Percentiles rank a stretch among this genome's conserved stretches.
Evolutionary conservation across 1,140 invertebrate genomes (phyloP).

Genomic region (Dendrolimus kikuchii): DNA sequence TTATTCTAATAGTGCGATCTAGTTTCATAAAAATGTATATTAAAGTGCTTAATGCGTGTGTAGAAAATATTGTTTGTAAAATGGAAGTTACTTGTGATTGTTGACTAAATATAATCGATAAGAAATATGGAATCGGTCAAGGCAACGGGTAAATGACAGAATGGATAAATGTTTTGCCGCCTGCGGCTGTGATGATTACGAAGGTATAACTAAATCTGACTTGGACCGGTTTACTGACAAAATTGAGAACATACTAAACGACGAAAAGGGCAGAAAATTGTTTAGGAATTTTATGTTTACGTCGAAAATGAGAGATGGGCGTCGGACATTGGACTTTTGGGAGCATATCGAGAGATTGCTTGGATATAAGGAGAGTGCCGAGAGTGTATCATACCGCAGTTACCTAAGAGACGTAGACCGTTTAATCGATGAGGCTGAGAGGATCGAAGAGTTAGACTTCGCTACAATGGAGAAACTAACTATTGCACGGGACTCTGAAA

Average conservation of each 20-base stretch:
- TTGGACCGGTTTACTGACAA: constrained; percentile 68
- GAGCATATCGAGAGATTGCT: constrained; percentile 54
- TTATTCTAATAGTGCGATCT: background rate
- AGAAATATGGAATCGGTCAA: constrained; percentile 26
- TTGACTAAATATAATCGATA: constrained; percentile 35
- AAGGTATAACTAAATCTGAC: constrained; percentile 59
- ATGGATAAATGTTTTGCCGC: constrained; percentile 65
- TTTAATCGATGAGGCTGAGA: constrained; percentile 52
- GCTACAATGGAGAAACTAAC: constrained; percentile 54
- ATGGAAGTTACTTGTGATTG: constrained; percentile 4
- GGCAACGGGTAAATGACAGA: constrained; percentile 29
- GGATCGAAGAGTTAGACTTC: constrained; percentile 60
- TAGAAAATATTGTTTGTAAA: background rate
- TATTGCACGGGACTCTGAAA: constrained; percentile 42
- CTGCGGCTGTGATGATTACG: constrained; percentile 58
- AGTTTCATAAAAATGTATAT: background rate
- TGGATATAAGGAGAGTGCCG: constrained; percentile 35
- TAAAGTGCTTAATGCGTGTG: background rate
- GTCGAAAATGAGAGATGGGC: constrained; percentile 51
- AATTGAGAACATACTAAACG: constrained; percentile 65
- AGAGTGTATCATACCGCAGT: constrained; percentile 28
- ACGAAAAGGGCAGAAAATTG: constrained; percentile 57
- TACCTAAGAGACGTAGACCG: constrained; percentile 41
- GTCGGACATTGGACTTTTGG: constrained; percentile 50
- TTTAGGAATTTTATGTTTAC: constrained; percentile 66